A percentile compares a stretch with the other conserved stretches of the same genome.
These are phyloP conservation scores for Gila orcuttii DNA, from an alignment of 2,113 vertebrate species.

Conservation along the genomic window DNA sequence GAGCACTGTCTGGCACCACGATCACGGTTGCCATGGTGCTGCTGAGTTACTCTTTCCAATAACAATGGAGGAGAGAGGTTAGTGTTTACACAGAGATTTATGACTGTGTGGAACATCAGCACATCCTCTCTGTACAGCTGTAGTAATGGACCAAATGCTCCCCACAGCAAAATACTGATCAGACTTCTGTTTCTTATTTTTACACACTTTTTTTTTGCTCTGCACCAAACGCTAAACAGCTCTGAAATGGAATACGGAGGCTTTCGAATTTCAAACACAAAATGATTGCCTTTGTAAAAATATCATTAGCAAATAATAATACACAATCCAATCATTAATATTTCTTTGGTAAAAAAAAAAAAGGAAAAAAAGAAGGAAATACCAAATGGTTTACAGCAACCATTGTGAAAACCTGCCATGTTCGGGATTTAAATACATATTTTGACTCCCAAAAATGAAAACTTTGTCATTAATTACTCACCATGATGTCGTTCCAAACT, in stretches of 20 bases:
- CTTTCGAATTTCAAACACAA: not conserved
- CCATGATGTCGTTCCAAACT: no score
- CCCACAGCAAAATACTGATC: not conserved
- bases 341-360: not conserved
- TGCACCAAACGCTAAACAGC: not conserved
- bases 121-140: constrained; percentile 23
- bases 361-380: not conserved
- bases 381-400: not conserved
- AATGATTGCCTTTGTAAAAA: not conserved
- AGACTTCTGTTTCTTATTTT: not conserved
- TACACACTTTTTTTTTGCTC: not conserved
- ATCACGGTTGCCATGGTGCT: constrained; percentile 54
- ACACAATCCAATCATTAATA: not conserved
- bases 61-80: constrained; percentile 55
- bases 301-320: not conserved
- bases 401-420: not conserved
- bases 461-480: no score
- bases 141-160: constrained; percentile 24
- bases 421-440: not conserved
- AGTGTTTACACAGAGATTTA: constrained; percentile 69
- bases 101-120: constrained; percentile 51
- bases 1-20: constrained; percentile 30
- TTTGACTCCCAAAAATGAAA: not conserved
- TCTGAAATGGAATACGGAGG: not conserved
- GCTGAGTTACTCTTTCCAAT: constrained; percentile 59